phyloP scores from a whole-genome alignment of 2,113 vertebrate genomes.

The Heptranchias perlo region DNA sequence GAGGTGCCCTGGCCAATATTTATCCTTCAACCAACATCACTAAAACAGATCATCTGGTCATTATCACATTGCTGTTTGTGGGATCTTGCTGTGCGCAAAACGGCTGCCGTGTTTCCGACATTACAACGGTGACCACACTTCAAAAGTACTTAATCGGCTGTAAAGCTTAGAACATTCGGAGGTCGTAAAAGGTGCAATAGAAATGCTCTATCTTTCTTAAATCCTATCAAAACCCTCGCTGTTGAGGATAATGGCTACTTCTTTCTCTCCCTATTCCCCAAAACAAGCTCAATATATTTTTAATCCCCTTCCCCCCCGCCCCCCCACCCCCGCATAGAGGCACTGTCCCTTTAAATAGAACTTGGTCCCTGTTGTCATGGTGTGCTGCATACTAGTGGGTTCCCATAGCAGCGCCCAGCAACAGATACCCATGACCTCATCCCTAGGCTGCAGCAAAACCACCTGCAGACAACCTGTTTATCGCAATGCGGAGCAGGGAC shows the following conservation, averaged over 20 bases:
- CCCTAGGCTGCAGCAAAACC: conserved; percentile 45
- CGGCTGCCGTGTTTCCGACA: too few relatives aligned
- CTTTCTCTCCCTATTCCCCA: not conserved
- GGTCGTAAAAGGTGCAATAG: too few relatives aligned
- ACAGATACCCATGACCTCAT: conserved; percentile 59
- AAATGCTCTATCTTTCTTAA: too few relatives aligned
- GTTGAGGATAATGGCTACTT: not conserved
- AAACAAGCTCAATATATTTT: not conserved
- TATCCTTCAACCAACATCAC: too few relatives aligned
- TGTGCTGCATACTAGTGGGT: not conserved
- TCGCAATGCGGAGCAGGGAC: conserved; percentile 63
- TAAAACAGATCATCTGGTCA: too few relatives aligned
- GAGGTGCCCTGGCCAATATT: too few relatives aligned
- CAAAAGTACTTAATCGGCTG: too few relatives aligned
- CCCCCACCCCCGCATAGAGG: too few relatives aligned
- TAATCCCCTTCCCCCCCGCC: not conserved
- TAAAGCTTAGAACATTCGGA: too few relatives aligned
- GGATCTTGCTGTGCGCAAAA: too few relatives aligned
- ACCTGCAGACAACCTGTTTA: conserved; percentile 51
- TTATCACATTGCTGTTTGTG: too few relatives aligned
- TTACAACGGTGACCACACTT: too few relatives aligned
- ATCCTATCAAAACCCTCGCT: not conserved
- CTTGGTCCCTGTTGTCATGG: not conserved
- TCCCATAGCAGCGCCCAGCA: conserved; percentile 48
- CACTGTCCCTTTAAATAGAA: not conserved